phyloP scores from a whole-genome alignment of 2,797 vertebrate species.

The Chlorospingus flavigularis region DNA sequence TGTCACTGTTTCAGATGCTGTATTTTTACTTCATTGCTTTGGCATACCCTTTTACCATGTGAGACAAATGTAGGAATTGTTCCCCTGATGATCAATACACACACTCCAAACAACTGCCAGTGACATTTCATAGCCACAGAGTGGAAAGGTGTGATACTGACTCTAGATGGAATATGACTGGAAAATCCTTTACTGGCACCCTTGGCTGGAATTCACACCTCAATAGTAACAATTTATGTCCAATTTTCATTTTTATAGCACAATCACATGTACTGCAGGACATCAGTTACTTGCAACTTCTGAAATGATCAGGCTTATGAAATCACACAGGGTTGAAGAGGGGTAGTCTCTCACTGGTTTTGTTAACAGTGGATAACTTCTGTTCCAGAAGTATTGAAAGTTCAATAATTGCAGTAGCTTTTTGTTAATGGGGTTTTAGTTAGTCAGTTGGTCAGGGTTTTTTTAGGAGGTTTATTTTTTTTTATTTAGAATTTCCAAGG shows the following conservation, averaged over 20 bases:
- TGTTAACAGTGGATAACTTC: not conserved
- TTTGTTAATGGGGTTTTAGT: not conserved
- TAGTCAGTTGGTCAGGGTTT: accelerated
- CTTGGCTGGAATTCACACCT: not conserved
- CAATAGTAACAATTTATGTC: not conserved
- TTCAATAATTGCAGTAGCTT: not conserved
- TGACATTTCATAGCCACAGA: not conserved
- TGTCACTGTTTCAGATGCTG: not conserved
- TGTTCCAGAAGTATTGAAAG: not conserved
- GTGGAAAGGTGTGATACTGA: not conserved
- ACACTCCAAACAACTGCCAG: not conserved
- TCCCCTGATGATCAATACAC: not conserved
- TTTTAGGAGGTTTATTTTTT: not conserved
- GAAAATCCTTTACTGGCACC: not conserved
- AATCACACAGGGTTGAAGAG: not conserved
- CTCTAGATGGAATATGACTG: accelerated
- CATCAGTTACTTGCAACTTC: not conserved
- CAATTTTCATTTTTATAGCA: not conserved
- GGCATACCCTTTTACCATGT: not conserved
- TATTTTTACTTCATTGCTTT: not conserved
- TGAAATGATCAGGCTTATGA: not conserved
- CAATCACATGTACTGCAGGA: not conserved
- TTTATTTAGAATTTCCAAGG: not conserved
- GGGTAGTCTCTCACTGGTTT: not conserved
- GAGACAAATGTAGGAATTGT: not conserved